Evolutionary conservation across 2,113 vertebrate genomes (phyloP).

Genomic region (Miniopterus natalensis): DNA sequence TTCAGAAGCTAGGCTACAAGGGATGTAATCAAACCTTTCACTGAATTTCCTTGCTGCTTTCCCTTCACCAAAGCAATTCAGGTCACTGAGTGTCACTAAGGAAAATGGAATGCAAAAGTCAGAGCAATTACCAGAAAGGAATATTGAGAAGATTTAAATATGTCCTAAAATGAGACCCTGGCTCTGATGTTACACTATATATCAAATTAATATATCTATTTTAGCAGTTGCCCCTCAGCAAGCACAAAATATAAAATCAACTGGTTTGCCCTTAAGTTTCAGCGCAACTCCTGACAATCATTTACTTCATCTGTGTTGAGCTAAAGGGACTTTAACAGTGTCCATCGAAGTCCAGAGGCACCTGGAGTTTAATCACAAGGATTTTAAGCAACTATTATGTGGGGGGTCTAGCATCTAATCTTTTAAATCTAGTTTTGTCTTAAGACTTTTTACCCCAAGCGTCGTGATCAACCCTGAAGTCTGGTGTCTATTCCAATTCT

Average conservation of each 20-base stretch:
- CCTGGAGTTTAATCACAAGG: constrained; percentile 51
- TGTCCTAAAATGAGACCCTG: constrained; percentile 9
- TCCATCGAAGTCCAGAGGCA: neutral
- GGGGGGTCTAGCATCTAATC: neutral
- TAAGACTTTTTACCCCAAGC: constrained; percentile 17
- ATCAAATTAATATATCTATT: constrained; percentile 16
- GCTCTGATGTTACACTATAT: neutral
- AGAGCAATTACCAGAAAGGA: constrained; percentile 42
- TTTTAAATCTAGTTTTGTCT: constrained; percentile 47
- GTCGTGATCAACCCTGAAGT: constrained; percentile 53
- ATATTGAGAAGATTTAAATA: constrained; percentile 57
- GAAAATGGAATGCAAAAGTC: constrained; percentile 64
- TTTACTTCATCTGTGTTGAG: neutral
- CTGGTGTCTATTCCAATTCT: constrained; percentile 44
- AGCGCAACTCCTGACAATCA: neutral
- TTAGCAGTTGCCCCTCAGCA: constrained; percentile 25
- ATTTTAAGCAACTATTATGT: constrained; percentile 54
- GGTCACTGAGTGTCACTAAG: constrained; percentile 58
- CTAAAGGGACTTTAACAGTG: neutral
- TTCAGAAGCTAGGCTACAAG: constrained; percentile 53
- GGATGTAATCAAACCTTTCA: constrained; percentile 44
- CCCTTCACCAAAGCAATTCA: constrained; percentile 65
- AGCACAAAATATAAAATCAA: constrained; percentile 29
- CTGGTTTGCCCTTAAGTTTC: neutral
- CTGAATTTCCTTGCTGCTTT: constrained; percentile 28